Base-by-base conservation (phyloP, 1,140 invertebrate genomes). In the Pogonognathellus flavescens region DNA sequence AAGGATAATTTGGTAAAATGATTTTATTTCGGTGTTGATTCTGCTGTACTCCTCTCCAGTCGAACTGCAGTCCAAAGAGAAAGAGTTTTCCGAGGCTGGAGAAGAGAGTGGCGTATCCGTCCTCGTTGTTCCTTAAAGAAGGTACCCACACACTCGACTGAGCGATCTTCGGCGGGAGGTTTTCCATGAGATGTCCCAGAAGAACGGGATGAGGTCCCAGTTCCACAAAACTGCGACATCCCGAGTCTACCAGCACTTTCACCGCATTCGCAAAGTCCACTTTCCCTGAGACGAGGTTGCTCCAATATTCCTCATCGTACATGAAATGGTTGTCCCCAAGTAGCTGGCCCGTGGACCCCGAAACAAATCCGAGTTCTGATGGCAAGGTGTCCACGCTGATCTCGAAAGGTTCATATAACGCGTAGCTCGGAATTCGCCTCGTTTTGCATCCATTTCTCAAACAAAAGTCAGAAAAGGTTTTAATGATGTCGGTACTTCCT, bases 1-100 rank as follows among this genome's bases (percentile, higher is more conserved):
- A 86, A 1, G 80, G 85, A 53, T 86, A 86, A 76, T 53, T 52
- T n/a, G 85, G 85, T 41, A 86, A 60, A 18, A 7, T 8, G 14
- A 76, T 70, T 83, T 83, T 86, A 31, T 53, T 31, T 50, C 20
- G 31, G 20, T n/a, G 16, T 10, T 10, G 16, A 6, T 16, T 62
- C 6, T 76, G 13, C 11, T 86, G 22, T 20, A 72, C 53, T 16
- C 53, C 52, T 41, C 25, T 49, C 85, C 85, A 86, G 25, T 86
- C 20, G 20, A 86, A 57, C 0, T 66, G 14, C n/a, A 66, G 6
- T n/a, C 85, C 85, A 14, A 25, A 41, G 13, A 82, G 14, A 25
- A 82, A 86, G 1, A 86, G n/a, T 76, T 82, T 86, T 16, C 22
- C 57, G 5, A 86, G 9, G n/a, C 72, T 72, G 0, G 18, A 20